Conservation (phyloP, 1,140 invertebrate genomes). For the Neomicropteryx cornuta region DNA sequence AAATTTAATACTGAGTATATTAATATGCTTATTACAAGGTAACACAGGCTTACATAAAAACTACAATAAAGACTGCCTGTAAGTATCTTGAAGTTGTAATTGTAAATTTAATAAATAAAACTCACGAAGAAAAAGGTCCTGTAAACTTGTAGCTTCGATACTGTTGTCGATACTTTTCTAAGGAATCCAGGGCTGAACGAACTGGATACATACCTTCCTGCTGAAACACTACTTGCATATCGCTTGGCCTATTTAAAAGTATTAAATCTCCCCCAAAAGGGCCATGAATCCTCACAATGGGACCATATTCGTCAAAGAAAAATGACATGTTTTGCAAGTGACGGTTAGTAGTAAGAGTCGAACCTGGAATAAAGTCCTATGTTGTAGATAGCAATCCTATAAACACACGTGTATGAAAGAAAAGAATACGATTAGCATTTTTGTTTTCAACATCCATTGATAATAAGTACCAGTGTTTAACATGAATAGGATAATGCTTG, state of each 20-base stretch:
- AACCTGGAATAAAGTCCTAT: slow-evolving; percentile 22
- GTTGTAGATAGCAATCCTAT: slow-evolving; percentile 10
- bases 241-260: slow-evolving; percentile 46
- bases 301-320: slow-evolving; percentile 50
- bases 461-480: slow-evolving; percentile 40
- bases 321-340: slow-evolving; percentile 34
- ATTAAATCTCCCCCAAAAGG: slow-evolving; percentile 47
- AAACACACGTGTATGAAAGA: no score
- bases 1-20: no score
- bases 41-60: no score
- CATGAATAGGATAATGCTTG: slow-evolving; percentile 42
- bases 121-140: slow-evolving; percentile 46
- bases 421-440: no score
- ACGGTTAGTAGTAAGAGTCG: slow-evolving; percentile 26
- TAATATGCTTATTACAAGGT: no score
- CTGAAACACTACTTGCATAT: slow-evolving; percentile 45
- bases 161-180: slow-evolving; percentile 47
- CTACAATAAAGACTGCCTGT: no score
- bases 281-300: slow-evolving; percentile 48
- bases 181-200: slow-evolving; percentile 45
- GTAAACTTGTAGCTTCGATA: slow-evolving; percentile 39
- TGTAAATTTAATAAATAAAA: slow-evolving; percentile 13
- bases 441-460: no score
- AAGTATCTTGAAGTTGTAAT: slow-evolving; percentile 1
- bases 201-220: slow-evolving; percentile 45